Evolutionary conservation across 1,140 invertebrate genomes (phyloP).

Genomic region (Temnothorax curvispinosus): DNA sequence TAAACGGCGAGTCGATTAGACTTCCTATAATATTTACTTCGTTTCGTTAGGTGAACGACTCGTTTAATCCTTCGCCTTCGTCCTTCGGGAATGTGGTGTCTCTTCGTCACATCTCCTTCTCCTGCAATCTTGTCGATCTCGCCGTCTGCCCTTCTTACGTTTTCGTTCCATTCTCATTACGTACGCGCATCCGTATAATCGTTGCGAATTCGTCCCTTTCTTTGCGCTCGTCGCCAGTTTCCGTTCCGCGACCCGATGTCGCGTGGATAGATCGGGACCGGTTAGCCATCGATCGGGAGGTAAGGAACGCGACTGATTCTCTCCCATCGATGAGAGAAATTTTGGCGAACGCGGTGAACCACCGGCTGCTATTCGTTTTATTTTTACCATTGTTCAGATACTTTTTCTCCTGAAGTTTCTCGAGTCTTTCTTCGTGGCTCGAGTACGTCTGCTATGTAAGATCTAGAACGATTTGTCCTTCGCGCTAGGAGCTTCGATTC

Average conservation of each 20-base stretch:
- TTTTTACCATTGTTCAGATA: neutral
- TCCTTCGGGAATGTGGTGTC: conserved; percentile 31
- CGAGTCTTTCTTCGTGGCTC: conserved; percentile 32
- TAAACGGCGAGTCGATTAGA: conserved; percentile 69
- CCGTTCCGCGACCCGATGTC: neutral
- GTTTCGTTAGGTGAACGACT: conserved; percentile 36
- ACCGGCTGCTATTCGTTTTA: neutral
- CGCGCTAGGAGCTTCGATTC: conserved; percentile 63
- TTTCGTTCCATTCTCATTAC: conserved; percentile 14
- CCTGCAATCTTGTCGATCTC: conserved; percentile 19
- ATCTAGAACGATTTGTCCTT: conserved; percentile 64
- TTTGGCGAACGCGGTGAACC: conserved; percentile 45
- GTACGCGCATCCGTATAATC: conserved; percentile 47
- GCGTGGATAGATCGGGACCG: conserved; percentile 33
- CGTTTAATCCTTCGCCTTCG: conserved; percentile 26
- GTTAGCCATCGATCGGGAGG: conserved; percentile 40
- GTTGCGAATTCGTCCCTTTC: conserved; percentile 40
- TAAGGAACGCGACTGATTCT: conserved; percentile 31
- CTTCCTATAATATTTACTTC: conserved; percentile 14
- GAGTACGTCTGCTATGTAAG: conserved; percentile 29
- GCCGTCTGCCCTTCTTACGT: conserved; percentile 44
- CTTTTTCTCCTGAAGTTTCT: neutral
- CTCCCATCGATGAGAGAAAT: conserved; percentile 44
- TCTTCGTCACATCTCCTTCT: conserved; percentile 9
- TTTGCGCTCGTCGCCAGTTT: neutral